A percentile compares a stretch with the other conserved stretches of the same genome.
These are phyloP conservation scores for Intellagama lesueurii DNA, from an alignment of 2,797 vertebrate species.

Conservation along the genomic window DNA sequence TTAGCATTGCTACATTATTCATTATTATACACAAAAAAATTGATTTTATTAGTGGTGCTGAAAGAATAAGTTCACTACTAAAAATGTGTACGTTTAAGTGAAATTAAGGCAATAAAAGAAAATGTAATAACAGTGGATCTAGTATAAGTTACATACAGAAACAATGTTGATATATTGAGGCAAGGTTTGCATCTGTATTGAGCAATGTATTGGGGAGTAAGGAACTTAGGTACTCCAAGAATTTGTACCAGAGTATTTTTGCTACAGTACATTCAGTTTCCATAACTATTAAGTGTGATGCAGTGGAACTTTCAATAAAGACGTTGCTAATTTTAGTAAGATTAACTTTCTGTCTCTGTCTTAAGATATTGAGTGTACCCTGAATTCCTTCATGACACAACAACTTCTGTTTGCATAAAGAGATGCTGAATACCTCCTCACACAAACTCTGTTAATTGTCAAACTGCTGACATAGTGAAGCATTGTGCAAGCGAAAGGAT, in stretches of 20 bases:
- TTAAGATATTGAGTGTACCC: background rate
- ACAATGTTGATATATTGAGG: background rate
- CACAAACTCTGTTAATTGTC: background rate
- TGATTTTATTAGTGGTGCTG: slow-evolving; percentile 28
- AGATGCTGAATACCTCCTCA: background rate
- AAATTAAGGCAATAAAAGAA: slow-evolving; percentile 39
- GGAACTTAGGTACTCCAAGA: background rate
- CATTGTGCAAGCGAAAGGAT: too few relatives aligned
- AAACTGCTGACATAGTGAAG: too few relatives aligned
- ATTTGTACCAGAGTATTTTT: slow-evolving; percentile 8
- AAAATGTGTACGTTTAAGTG: slow-evolving; percentile 10
- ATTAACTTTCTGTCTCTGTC: background rate
- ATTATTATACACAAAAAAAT: slow-evolving; percentile 12
- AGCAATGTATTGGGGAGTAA: background rate
- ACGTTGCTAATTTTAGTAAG: background rate
- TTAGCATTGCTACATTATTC: background rate
- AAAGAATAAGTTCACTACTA: slow-evolving; percentile 12
- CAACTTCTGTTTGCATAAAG: too few relatives aligned
- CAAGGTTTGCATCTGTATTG: background rate
- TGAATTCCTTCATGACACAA: background rate
- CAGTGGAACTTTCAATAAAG: slow-evolving; percentile 1
- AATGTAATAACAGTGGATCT: slow-evolving; percentile 26
- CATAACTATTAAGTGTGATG: slow-evolving; percentile 1
- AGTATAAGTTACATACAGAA: background rate
- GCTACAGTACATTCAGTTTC: background rate